These are phyloP conservation scores for Saturnia pavonia DNA, from an alignment of 2,888 invertebrate species.

Conservation along the genomic window DNA sequence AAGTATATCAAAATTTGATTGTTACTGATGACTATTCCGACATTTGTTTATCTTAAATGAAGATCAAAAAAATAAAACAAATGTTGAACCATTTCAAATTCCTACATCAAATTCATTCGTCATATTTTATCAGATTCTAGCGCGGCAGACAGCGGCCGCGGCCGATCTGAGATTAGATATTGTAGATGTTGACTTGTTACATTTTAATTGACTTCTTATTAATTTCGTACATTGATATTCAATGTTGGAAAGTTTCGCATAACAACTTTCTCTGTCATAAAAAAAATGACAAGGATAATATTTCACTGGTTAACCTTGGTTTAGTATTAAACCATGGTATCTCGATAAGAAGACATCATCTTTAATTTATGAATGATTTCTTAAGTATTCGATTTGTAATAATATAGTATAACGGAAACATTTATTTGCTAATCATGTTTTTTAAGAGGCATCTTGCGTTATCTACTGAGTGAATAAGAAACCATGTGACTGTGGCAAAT, in stretches of 20 bases:
- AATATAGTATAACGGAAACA: no score
- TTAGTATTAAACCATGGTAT: no score
- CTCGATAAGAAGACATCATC: no score
- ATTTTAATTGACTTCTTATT: slow-evolving; percentile 42
- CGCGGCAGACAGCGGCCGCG: slow-evolving; percentile 29
- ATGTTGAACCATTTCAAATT: slow-evolving; percentile 32
- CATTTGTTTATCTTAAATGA: slow-evolving; percentile 13
- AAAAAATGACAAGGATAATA: slow-evolving; percentile 4
- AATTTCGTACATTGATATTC: slow-evolving; percentile 27
- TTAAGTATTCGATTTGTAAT: no score
- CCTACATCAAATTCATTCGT: slow-evolving; percentile 41
- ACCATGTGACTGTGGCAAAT: no score
- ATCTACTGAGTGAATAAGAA: no score
- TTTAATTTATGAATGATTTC: no score
- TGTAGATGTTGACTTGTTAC: slow-evolving; percentile 41
- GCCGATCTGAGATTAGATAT: slow-evolving; percentile 24
- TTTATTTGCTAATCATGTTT: no score
- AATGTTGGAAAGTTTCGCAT: slow-evolving; percentile 30
- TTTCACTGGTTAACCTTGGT: no score
- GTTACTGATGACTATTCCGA: neutral
- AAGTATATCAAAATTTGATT: neutral
- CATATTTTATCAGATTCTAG: slow-evolving; percentile 40
- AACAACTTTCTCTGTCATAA: slow-evolving; percentile 31
- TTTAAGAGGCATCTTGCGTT: no score
- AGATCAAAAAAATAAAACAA: slow-evolving; percentile 30